phyloP scores from a whole-genome alignment of 2,888 invertebrate genomes.

The Tipula confusa region DNA sequence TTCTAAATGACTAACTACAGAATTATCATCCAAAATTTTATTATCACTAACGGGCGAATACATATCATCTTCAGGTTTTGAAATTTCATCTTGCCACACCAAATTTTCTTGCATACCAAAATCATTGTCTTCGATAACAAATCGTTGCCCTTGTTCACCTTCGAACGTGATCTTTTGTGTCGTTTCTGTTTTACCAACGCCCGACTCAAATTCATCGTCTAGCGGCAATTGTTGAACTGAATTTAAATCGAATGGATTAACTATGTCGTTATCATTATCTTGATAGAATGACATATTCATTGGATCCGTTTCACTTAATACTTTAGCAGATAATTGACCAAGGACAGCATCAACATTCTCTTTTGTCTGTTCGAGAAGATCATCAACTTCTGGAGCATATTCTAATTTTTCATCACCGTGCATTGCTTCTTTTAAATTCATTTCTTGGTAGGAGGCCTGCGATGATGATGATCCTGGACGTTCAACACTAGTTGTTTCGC shows the following conservation, averaged over 20 bases:
- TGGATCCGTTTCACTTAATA: conserved; percentile 34
- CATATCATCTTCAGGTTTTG: conserved; percentile 32
- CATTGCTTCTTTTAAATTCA: conserved; percentile 41
- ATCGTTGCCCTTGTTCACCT: neutral
- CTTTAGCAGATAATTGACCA: neutral
- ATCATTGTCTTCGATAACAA: conserved; percentile 30
- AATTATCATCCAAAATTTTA: conserved; percentile 26
- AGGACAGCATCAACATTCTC: neutral
- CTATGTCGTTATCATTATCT: conserved; percentile 37
- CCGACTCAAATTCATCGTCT: conserved; percentile 31
- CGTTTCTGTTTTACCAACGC: neutral
- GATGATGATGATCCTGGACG: conserved; percentile 33
- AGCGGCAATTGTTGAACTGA: conserved; percentile 45
- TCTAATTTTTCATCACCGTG: conserved; percentile 40
- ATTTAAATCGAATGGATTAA: conserved; percentile 39
- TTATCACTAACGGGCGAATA: conserved; percentile 32
- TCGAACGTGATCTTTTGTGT: neutral
- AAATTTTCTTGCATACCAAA: conserved; percentile 31
- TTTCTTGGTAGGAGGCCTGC: conserved; percentile 37
- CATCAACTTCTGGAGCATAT: conserved; percentile 35
- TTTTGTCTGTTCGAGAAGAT: neutral
- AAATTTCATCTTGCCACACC: conserved; percentile 29
- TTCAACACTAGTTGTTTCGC: conserved; percentile 38
- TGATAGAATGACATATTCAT: conserved; percentile 34
- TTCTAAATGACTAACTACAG: neutral